Conservation (phyloP, 2,888 invertebrate genomes). For the Gymnoscelis rufifasciata region DNA sequence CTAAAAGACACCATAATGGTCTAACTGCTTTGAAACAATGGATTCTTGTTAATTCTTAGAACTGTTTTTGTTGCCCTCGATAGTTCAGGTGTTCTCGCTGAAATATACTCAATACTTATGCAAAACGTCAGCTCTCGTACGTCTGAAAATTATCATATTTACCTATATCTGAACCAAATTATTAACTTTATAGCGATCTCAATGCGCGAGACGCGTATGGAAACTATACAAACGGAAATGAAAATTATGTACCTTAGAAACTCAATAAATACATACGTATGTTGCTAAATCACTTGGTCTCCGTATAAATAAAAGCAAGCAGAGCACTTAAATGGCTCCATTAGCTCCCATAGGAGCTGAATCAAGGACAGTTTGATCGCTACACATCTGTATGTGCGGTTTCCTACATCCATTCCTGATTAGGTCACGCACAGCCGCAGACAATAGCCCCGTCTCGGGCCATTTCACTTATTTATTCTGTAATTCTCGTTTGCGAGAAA, state of each 20-base stretch:
- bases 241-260: constrained; percentile 7
- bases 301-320: constrained; percentile 8
- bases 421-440: constrained; percentile 16
- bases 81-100: constrained; percentile 9
- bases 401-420: constrained; percentile 3
- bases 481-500: constrained; percentile 21
- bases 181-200: neutral
- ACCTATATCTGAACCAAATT: no score
- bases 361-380: constrained; percentile 3
- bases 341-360: constrained; percentile 11
- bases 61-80: no score
- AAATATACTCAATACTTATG: constrained; percentile 28
- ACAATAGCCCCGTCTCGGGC: constrained; percentile 11
- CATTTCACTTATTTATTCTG: constrained; percentile 23
- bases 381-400: constrained; percentile 1
- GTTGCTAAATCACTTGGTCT: constrained; percentile 11
- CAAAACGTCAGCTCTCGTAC: constrained; percentile 39
- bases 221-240: constrained; percentile 7
- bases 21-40: no score
- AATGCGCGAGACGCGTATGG: constrained; percentile 6
- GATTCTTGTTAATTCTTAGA: no score
- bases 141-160: neutral
- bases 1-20: no score
- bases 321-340: constrained; percentile 10
- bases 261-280: constrained; percentile 5